Base-by-base conservation (phyloP, 2,888 invertebrate species). In the Globia sparganii region DNA sequence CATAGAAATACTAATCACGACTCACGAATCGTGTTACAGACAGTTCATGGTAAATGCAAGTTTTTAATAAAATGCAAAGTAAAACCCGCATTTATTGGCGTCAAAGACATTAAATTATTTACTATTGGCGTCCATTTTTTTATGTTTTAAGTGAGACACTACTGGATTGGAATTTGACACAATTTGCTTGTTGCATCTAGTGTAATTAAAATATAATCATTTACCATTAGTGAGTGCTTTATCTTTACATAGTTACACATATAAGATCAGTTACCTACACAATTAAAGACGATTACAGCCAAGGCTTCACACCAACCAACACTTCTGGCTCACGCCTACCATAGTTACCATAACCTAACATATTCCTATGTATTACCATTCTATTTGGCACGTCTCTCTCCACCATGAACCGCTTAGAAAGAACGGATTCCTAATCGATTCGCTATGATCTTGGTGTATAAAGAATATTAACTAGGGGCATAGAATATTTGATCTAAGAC, bases 371-470 rank as follows among this genome's bases (percentile, higher is more conserved):
- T 40, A 25, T 40, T 34, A 34, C 25, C 25, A 68, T 56, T n/a
- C 46, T 69, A 77, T 75, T 75, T 77, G 73, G 71, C 66, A 67
- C 78, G 58, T 81, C 58, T 28, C 25, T 69, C 61, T 66, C 58
- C 53, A 67, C 53, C 31, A 77, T 80, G 58, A 78, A 87, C 87
- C 75, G 87, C 84, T 81, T 69, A 74, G 59, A 85, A 84, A 72
- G 70, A 81, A 87, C 78, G 80, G 82, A 73, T 73, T 70, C 59
- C 18, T 49, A 75, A 67, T 77, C 69, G 66, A 80, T 85, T 80
- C 75, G 68, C 69, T 78, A 75, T 71, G 75, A 77, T 84, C 67
- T 64, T 59, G 53, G 58, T 70, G 84, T 69, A 61, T 18, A 31
- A 18, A 66, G 86, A 79, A 87, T 87, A 87, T 70, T 76, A 87